Evolutionary conservation across 2,113 vertebrate species (phyloP), one percentile per base, ranked within the genome.

Genomic region (Panurus biarmicus): DNA sequence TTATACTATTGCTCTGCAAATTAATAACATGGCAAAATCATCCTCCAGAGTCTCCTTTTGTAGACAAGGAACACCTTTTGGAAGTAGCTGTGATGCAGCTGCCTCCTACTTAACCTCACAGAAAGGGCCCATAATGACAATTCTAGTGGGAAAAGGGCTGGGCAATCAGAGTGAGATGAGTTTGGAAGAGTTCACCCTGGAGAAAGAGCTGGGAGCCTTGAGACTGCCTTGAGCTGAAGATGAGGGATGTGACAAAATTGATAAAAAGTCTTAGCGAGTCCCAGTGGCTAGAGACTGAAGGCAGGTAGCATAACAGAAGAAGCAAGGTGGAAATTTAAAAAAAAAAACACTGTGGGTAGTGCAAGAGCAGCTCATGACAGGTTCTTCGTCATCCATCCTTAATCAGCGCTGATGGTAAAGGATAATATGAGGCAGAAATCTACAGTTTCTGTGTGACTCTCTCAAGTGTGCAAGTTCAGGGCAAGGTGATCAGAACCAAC

Each of bases 111-210:
- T n/a, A n/a, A n/a, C n/a, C n/a, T n/a, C n/a, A n/a, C n/a, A n/a
- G n/a, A n/a, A n/a, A n/a, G 23, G 40, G 25, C 11, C 16, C 28
- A 65, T 1, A 5, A 12, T 65, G 57, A 91, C 82, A 87, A 75
- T 40, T 85, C 44, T 33, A 72, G 28, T 16, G 64, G 60, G 91
- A 47, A 53, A 38, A 35, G 42, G 35, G 12, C 35, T 15, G 4
- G 33, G 22, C 10, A 0, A 33, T 51, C 19, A 64, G 40, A n/a
- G 75, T 0, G 0, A 75, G 54, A 23, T 48, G 45, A 33, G 40
- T 26, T 38, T 47, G 23, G 36, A 65, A 81, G 11, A 36, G 18
- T 48, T 89, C 84, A n/a, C n/a, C 48, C n/a, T 51, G 22, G 44
- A 2, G 1, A 72, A 64, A 78, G 44, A 71, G n/a, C 44, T 84